Conservation (phyloP, 2,797 vertebrate species). For the Acrossocheilus wenchowensis region DNA sequence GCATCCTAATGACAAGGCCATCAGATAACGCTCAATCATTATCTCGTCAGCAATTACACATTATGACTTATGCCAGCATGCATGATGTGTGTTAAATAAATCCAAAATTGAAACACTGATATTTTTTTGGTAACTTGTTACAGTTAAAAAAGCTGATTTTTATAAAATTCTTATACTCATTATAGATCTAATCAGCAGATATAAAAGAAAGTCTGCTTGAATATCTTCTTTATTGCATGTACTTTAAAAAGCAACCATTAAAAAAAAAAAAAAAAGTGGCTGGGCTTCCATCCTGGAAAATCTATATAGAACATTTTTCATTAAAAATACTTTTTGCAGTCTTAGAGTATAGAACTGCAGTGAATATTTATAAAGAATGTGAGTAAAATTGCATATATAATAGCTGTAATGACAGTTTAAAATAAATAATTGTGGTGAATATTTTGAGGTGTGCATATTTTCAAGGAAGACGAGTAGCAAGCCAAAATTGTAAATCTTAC, state of each 20-base stretch:
- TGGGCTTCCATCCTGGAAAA: not conserved
- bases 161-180: not conserved
- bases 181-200: not conserved
- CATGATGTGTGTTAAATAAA: conserved; percentile 28
- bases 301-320: too few species aligned
- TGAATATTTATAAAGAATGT: not conserved
- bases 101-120: not conserved
- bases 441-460: not conserved
- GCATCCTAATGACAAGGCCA: conserved; percentile 83
- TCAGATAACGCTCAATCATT: conserved; percentile 71
- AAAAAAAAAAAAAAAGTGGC: not conserved
- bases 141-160: not conserved
- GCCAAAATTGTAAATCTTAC: conserved; percentile 14
- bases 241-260: not conserved
- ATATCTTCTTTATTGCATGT: not conserved
- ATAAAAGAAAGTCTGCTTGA: not conserved
- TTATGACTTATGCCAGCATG: conserved; percentile 40
- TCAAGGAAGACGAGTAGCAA: not conserved
- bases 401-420: conserved; percentile 25
- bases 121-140: not conserved
- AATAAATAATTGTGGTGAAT: conserved; percentile 33
- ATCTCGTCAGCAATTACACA: conserved; percentile 53
- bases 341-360: not conserved
- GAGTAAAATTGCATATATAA: conserved; percentile 1
- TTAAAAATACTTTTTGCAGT: not conserved